Base-by-base conservation (phyloP, 2,113 vertebrate species). In the Chauna torquata region DNA sequence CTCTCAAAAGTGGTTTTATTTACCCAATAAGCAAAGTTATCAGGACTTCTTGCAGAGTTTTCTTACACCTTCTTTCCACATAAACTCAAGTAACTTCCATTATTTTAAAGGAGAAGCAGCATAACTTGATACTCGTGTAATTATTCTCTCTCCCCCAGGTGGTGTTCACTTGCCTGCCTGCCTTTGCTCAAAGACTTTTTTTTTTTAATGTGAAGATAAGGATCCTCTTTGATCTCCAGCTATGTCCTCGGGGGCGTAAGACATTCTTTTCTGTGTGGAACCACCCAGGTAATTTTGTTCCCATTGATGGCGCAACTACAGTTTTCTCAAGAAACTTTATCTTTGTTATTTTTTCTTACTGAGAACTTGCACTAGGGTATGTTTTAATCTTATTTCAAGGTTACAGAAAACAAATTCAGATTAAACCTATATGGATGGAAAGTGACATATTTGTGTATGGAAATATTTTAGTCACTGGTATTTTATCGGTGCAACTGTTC, bases 111-210 rank as follows among this genome's bases (percentile, higher is more conserved):
- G 47, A 84, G 40, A 68, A 82, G 66, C 23, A 58, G 69, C 28
- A 62, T 79, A 68, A 87, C 50, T 79, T 49, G 23, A 92, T 89
- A 86, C 8, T 70, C 81, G 0, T 84, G n/a, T 97, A 96, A 95
- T 96, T 94, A 92, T 94, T 96, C 84, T 65, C 50, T 82, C 65
- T 71, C 84, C 93, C 91, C 83, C 88, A 96, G 94, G 93, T 94
- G 65, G 83, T 89, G 92, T 88, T 75, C 59, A 16, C 59, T 86
- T 70, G 57, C 24, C 34, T 84, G 62, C n/a, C 69, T 88, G 45
- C 20, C 55, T 92, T 40, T 2, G 1, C 77, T 86, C 42, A 68
- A 44, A 95, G 64, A 90, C 86, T 92, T 96, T 86, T 50, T 86
- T 50, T 20, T 68, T 68, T 44, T 17, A 42, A 66, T 74, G 83